Conservation (phyloP, 1,140 invertebrate genomes). For the Micrasema minimum region DNA sequence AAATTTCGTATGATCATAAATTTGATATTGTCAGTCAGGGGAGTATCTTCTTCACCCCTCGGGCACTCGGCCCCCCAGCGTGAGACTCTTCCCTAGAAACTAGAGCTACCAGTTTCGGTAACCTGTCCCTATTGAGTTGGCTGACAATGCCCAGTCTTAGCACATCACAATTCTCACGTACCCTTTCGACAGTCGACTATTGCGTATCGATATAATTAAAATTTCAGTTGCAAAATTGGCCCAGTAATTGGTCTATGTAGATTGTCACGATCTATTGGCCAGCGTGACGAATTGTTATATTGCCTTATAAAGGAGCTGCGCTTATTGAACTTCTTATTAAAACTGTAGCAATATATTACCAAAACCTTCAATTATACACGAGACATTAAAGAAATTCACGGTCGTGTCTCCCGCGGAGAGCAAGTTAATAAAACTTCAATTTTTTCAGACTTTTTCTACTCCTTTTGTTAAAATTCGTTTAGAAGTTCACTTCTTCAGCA, state of each 20-base stretch:
- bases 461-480: too few species aligned
- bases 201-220: slow-evolving; percentile 29
- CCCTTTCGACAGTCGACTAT: background rate
- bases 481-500: too few species aligned
- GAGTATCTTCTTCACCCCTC: too few species aligned
- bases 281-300: slow-evolving; percentile 14
- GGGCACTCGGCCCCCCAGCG: background rate
- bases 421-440: too few species aligned
- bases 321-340: slow-evolving; percentile 1
- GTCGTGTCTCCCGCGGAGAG: too few species aligned
- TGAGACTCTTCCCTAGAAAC: background rate
- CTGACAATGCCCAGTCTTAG: background rate
- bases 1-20: too few species aligned
- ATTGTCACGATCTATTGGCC: slow-evolving; percentile 1
- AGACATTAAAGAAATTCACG: too few species aligned
- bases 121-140: slow-evolving; percentile 5
- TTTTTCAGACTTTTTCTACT: background rate
- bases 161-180: slow-evolving; percentile 22
- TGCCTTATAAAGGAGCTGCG: slow-evolving; percentile 5
- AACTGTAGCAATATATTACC: too few species aligned
- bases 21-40: too few species aligned
- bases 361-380: too few species aligned
- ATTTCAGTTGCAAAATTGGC: slow-evolving; percentile 3
- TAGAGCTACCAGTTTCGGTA: background rate
- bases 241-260: background rate